Base-by-base conservation (phyloP, 2,888 invertebrate genomes). In the Liodrosophila aerea region DNA sequence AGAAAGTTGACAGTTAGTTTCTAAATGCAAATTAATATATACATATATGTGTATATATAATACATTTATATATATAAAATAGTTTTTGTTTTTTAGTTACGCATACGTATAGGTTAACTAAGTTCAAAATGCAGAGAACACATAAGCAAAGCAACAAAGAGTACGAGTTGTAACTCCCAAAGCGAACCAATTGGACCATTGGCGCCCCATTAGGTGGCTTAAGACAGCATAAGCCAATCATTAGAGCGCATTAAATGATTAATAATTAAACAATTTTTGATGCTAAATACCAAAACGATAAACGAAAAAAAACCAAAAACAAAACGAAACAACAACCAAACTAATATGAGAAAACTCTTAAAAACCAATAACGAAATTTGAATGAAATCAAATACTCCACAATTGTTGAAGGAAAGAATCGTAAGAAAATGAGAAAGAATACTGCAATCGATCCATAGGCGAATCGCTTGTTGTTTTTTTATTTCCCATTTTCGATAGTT, bases 21-120 rank as follows among this genome's bases (percentile, higher is more conserved):
- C 84, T 73, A 80, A 84, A 65, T 81, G 74, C 84, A 65, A 80
- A 76, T 54, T n/a, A n/a, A n/a, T n/a, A n/a, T n/a, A n/a, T n/a
- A n/a, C n/a, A n/a, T n/a, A n/a, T n/a, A n/a, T n/a, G n/a, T n/a
- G n/a, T 56, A 67, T 49, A 75, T 50, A 60, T 56, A 73, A 54
- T 49, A 61, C 44, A 72, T 62, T 62, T 62, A 62, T 43, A 53
- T 56, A 56, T 44, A 53, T 43, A 52, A 63, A 60, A 57, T 47
- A 41, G 30, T 30, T 60, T 61, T 76, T 52, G 56, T 61, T 65
- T 67, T 75, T 82, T 70, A 70, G 64, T 76, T 67, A 74, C 58
- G 74, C 63, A 53, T 68, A 67, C 68, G 52, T 47, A 51, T 75
- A 75, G 75, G 62, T 75, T 75, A 75, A 76, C 71, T 76, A 74